phyloP scores from a whole-genome alignment of 2,888 invertebrate species.

The Tachina lurida region DNA sequence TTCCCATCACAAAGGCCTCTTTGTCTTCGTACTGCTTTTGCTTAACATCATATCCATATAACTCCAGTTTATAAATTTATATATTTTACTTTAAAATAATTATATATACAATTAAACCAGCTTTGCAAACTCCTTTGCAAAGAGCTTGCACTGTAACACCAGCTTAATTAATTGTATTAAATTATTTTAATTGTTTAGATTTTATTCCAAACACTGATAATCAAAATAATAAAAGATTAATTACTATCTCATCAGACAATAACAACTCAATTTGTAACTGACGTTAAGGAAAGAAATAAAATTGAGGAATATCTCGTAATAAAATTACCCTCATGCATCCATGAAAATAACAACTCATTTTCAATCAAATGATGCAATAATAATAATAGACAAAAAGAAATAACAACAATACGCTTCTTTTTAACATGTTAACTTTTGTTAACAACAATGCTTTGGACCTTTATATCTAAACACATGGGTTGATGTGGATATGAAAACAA shows the following conservation, averaged over 20 bases:
- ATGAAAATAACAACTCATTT: constrained; percentile 4
- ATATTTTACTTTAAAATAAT: no score
- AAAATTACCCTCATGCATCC: constrained; percentile 1
- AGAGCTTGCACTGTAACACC: not conserved
- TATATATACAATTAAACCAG: no score
- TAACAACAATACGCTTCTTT: constrained; percentile 12
- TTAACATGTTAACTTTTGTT: not conserved
- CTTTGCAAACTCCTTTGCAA: not conserved
- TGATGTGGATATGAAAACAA: constrained; percentile 34
- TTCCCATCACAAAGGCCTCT: no score
- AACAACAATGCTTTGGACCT: constrained; percentile 50
- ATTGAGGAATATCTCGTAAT: not conserved
- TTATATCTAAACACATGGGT: constrained; percentile 37
- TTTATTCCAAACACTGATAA: constrained; percentile 12
- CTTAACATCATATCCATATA: no score
- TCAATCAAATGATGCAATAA: constrained; percentile 29
- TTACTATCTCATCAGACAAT: not conserved
- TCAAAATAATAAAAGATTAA: not conserved
- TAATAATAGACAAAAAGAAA: constrained; percentile 11
- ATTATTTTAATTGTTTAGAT: not conserved
- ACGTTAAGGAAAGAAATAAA: not conserved
- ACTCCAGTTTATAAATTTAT: no score
- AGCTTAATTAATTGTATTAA: not conserved
- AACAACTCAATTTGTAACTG: constrained; percentile 14
- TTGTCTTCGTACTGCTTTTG: no score